Evolutionary conservation across 2,797 vertebrate species (phyloP).

Genomic region (Tragelaphus eurycerus): DNA sequence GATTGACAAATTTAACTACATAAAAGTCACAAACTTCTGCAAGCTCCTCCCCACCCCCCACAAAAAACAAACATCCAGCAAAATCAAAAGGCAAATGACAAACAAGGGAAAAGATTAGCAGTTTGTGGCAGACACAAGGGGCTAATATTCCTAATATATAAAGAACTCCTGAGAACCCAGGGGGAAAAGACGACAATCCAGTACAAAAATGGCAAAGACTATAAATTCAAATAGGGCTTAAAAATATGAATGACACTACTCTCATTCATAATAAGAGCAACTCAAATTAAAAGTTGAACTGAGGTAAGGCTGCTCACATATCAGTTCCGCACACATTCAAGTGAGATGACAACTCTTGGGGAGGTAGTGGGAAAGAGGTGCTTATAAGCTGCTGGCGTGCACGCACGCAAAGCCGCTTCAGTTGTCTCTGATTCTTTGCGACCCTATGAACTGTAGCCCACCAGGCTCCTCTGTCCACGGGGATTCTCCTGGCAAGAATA

Average conservation of each 20-base stretch:
- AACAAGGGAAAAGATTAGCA: background rate
- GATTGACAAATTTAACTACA: background rate
- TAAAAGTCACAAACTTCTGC: background rate
- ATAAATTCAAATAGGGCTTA: background rate
- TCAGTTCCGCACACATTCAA: background rate
- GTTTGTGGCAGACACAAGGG: background rate
- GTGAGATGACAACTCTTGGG: background rate
- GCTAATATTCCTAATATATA: background rate
- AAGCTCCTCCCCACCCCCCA: background rate
- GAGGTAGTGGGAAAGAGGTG: background rate
- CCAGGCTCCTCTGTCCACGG: background rate
- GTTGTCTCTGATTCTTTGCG: background rate
- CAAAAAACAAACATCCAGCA: background rate
- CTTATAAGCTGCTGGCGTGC: background rate
- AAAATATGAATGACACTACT: background rate
- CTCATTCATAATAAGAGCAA: background rate
- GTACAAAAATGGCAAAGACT: background rate
- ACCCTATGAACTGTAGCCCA: background rate
- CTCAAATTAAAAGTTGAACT: background rate
- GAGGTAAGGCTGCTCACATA: background rate
- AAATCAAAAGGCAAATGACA: constrained; percentile 36
- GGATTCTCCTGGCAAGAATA: background rate
- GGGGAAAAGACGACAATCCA: background rate
- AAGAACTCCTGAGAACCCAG: background rate
- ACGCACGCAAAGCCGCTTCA: background rate